Evolutionary conservation across 2,113 vertebrate genomes (phyloP), one percentile per base, ranked within the genome.

Genomic region (Malurus melanocephalus): DNA sequence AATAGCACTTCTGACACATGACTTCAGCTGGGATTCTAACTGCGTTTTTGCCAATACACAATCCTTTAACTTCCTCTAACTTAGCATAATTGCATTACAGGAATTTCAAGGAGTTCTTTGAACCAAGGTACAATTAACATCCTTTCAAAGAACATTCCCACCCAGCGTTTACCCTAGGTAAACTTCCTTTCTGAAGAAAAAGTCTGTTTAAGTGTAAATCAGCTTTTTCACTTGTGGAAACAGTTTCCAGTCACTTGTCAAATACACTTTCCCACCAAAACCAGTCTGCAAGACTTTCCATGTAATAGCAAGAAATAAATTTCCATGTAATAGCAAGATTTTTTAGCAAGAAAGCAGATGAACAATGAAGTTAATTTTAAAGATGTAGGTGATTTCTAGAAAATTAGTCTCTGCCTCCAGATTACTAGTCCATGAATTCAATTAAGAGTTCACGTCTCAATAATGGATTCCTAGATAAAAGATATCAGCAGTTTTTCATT

Each of bases 61-160:
- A 77, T 60, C 78, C 56, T 93, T 94, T 80, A 66, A 84, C 93
- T 96, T 94, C 93, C 87, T 95, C 78, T 89, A 74, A 65, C 62
- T 96, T 95, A 89, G 71, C 94, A 96, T 96, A 93, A 96, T 96
- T 94, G 88, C 77, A 92, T 93, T 92, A 91, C 42, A 89, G 87
- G 85, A 61, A 95, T 96, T 96, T 96, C 95, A 96, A 96, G 93
- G 93, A 93, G 60, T 72, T 89, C 91, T 95, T 94, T 96, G 94
- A 96, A 96, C 81, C 49, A 69, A 94, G 88, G 64, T 67, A 86
- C 89, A 94, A 92, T 95, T 94, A 94, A 81, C 89, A 82, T 89
- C 67, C 13, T 93, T 89, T 95, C 91, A 96, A 96, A 93, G 92
- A 69, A 42, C 85, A 72, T 90, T 93, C 73, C 60, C 86, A 94